Conservation (phyloP, 2,797 vertebrate species). For the Peromyscus melanophrys region DNA sequence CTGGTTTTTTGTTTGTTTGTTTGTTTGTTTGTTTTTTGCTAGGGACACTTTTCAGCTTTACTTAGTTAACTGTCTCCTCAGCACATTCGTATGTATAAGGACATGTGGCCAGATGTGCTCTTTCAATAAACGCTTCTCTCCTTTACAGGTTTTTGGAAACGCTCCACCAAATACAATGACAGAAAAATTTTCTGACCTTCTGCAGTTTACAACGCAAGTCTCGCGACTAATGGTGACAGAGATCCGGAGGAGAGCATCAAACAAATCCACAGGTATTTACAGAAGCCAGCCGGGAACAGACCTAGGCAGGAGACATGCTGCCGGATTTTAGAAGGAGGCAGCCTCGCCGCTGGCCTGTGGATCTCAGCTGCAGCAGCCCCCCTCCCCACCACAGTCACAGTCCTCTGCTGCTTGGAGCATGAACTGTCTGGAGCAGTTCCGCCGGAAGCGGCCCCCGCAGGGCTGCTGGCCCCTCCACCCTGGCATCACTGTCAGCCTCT, state of each 20-base stretch:
- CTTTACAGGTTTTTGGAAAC: slow-evolving; percentile 95
- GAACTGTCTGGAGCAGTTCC: not conserved
- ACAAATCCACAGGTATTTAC: slow-evolving; percentile 97
- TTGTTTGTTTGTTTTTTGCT: not conserved
- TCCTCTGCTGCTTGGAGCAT: not conserved
- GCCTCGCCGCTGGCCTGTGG: not conserved
- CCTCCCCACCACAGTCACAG: rapidly evolving
- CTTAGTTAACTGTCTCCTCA: slow-evolving; percentile 28
- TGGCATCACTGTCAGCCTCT: slow-evolving; percentile 8
- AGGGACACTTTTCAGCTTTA: slow-evolving; percentile 18
- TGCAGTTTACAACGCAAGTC: slow-evolving; percentile 99
- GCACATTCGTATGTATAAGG: not conserved
- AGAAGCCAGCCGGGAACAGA: not conserved
- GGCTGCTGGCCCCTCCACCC: rapidly evolving
- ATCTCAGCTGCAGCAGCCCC: not conserved
- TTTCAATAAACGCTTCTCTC: slow-evolving; percentile 45
- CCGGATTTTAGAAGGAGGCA: not conserved
- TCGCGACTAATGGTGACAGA: slow-evolving; percentile 99
- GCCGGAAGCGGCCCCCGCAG: not conserved
- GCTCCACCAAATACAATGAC: slow-evolving; percentile 98
- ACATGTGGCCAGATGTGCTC: not conserved
- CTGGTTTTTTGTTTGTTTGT: not conserved
- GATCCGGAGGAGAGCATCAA: slow-evolving; percentile 98
- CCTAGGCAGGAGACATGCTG: not conserved
- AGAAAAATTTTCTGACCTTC: slow-evolving; percentile 98